Base-by-base conservation (phyloP, 2,888 invertebrate genomes). In the Nemotelus pantherinus region DNA sequence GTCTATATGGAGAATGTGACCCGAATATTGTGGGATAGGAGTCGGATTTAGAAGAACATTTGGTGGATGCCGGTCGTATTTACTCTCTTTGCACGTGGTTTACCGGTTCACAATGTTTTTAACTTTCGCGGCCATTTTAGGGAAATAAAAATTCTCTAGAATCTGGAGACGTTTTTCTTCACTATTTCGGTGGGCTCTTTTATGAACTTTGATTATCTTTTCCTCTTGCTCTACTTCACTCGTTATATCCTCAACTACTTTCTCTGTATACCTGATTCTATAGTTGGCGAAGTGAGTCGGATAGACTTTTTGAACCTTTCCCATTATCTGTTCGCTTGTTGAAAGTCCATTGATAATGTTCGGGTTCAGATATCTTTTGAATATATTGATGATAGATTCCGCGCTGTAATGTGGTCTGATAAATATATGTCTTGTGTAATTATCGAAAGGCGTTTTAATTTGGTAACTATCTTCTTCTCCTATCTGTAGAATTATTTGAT, bases 131-230 rank as follows among this genome's bases (percentile, higher is more conserved):
- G 41, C 9, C 77, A 80, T 79, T 55, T 71, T 48, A 0, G 67
- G 72, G 45, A 78, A 80, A 45, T 80, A 80, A 9, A 64, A 80
- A 2, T 58, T 79, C 55, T 78, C 74, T 10, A 79, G 10, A 3
- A 80, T 50, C 58, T 79, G 79, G 3, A 55, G 7, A 58, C 70
- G 39, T 45, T 79, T 80, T 60, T 78, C 79, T 50, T 67, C 53
- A 2, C 67, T 63, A 48, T 79, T 78, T 3, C 75, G 74, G 74
- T 80, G 79, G 6, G 78, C 78, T 75, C 80, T 58, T 67, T 60
- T 76, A 41, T 80, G 78, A 9, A 67, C 70, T n/a, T 60, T 39
- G 43, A 78, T 72, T n/a, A 80, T 79, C 45, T 64, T 78, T 47
- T 79, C 78, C n/a, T 74, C 64, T 64, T 79, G 78, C 60, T 77